A percentile compares a stretch with the other conserved stretches of the same genome.
Conservation (phyloP, 2,797 vertebrate genomes). For the Silurus aristotelis region DNA sequence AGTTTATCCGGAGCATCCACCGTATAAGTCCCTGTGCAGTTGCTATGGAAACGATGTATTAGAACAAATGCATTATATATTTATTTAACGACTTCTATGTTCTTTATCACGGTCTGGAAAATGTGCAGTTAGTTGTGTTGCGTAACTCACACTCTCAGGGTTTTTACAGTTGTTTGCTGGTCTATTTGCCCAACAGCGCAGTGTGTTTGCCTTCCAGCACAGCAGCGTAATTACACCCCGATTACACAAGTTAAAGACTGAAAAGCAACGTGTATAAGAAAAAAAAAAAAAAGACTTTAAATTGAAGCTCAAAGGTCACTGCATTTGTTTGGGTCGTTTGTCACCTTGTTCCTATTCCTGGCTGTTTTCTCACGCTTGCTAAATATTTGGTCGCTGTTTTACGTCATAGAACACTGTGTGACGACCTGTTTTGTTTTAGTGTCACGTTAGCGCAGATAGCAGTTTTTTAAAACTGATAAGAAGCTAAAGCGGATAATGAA, state of each 20-base stretch:
- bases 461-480: constrained; percentile 24
- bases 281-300: too few relatives aligned
- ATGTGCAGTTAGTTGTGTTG: not conserved
- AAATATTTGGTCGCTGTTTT: constrained; percentile 45
- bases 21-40: not conserved
- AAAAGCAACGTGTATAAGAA: not conserved
- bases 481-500: constrained; percentile 14
- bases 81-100: not conserved
- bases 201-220: constrained; percentile 28
- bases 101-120: not conserved
- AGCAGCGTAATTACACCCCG: constrained; percentile 38
- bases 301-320: not conserved
- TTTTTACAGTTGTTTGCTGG: not conserved
- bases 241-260: constrained; percentile 23
- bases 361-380: constrained; percentile 37
- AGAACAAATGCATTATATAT: not conserved
- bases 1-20: not conserved
- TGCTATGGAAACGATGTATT: not conserved
- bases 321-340: not conserved
- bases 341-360: constrained; percentile 23
- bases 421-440: constrained; percentile 52
- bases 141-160: not conserved
- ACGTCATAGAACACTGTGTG: constrained; percentile 39
- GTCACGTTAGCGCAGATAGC: constrained; percentile 27
- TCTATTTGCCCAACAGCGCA: constrained; percentile 7